Evolutionary conservation across 2,888 invertebrate species (phyloP).

Genomic region (Agrypnus murinus): DNA sequence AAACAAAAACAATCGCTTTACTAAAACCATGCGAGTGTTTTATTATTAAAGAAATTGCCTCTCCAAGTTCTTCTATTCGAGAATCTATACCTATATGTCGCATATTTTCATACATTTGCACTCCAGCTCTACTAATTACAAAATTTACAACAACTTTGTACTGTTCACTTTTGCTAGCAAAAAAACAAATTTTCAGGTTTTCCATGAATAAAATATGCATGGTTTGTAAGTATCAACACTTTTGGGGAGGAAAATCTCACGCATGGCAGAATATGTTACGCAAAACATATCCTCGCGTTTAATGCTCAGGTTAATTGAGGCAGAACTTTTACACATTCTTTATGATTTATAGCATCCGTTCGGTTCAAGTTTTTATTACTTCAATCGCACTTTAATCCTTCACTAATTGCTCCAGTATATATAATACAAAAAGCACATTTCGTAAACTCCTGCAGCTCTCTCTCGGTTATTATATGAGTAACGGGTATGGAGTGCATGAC

Average conservation of each 20-base stretch:
- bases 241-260: neutral
- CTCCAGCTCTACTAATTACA: too few relatives aligned
- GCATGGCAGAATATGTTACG: neutral
- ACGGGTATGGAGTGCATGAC: slow-evolving; percentile 18
- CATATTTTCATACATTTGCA: too few relatives aligned
- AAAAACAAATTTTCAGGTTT: neutral
- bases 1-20: too few relatives aligned
- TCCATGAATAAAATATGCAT: slow-evolving; percentile 1
- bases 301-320: slow-evolving; percentile 23
- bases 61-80: too few relatives aligned
- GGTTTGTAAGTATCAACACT: slow-evolving; percentile 2
- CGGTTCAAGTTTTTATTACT: slow-evolving; percentile 32
- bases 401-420: slow-evolving; percentile 35
- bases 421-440: slow-evolving; percentile 31
- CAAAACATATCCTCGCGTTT: neutral
- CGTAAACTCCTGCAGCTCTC: slow-evolving; percentile 35
- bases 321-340: slow-evolving; percentile 2
- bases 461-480: slow-evolving; percentile 20
- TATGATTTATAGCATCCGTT: slow-evolving; percentile 30
- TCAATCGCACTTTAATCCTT: slow-evolving; percentile 40
- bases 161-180: neutral
- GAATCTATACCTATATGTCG: too few relatives aligned
- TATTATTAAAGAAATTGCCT: too few relatives aligned
- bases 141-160: too few relatives aligned
- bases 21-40: too few relatives aligned